Percentiles rank a stretch among this genome's conserved stretches.
Evolutionary conservation across 2,113 vertebrate genomes (phyloP).

Genomic region (Maccullochella peelii): DNA sequence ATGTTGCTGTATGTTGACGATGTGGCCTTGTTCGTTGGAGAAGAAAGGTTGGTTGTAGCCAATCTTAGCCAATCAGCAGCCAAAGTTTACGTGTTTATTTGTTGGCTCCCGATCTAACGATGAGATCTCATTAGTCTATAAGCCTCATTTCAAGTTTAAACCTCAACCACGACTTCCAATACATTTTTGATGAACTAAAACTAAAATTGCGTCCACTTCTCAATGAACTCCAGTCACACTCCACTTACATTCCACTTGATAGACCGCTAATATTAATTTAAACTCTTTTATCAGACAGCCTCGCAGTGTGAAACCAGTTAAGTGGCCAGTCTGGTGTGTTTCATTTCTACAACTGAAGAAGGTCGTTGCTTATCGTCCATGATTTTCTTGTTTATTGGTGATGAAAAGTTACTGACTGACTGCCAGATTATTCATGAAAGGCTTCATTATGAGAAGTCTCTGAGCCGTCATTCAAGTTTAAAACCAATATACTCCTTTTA

Average conservation of each 20-base stretch:
- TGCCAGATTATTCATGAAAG: background rate
- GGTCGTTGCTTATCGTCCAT: background rate
- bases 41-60: background rate
- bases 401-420: background rate
- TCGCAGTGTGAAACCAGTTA: background rate
- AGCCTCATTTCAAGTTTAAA: background rate
- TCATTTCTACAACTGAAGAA: no score
- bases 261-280: background rate
- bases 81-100: background rate
- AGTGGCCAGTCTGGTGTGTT: no score
- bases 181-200: background rate
- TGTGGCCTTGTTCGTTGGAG: background rate
- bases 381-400: background rate
- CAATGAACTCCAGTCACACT: background rate
- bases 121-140: background rate
- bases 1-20: background rate
- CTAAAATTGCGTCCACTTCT: background rate
- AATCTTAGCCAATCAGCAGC: background rate
- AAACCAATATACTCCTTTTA: background rate
- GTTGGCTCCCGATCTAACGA: background rate
- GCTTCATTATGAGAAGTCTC: background rate
- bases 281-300: background rate
- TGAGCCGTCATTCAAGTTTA: background rate
- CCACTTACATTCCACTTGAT: slow-evolving; percentile 5
- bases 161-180: background rate